phyloP scores from a whole-genome alignment of 2,113 vertebrate genomes.

The Deroptyus accipitrinus region DNA sequence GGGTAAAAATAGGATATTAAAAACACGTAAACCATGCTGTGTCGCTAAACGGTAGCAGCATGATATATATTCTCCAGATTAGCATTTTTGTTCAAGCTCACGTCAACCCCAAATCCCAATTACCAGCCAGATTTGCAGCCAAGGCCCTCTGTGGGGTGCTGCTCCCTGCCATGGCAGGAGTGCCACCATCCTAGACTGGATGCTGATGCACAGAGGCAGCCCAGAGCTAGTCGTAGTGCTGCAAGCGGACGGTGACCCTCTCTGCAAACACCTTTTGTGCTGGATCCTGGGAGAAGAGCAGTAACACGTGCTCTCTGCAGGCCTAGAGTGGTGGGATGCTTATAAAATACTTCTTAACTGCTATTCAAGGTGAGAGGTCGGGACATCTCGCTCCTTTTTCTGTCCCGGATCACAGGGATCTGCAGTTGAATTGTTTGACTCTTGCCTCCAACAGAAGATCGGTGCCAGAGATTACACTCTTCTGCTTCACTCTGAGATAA shows the following conservation, averaged over 20 bases:
- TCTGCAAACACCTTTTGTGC: neutral
- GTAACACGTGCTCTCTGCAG: neutral
- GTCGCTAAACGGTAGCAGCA: conserved; percentile 70
- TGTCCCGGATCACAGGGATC: neutral
- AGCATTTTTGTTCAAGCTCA: conserved; percentile 63
- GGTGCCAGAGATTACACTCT: neutral
- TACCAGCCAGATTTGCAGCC: conserved; percentile 16
- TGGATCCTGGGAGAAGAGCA: neutral
- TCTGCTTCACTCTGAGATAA: neutral
- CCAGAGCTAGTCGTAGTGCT: neutral
- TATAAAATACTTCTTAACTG: neutral
- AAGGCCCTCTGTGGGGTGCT: neutral
- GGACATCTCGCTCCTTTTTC: neutral
- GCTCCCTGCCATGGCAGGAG: neutral
- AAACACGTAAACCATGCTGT: conserved; percentile 71
- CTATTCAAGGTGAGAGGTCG: neutral
- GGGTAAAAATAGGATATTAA: conserved; percentile 76
- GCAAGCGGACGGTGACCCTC: neutral
- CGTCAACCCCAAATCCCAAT: conserved; percentile 43
- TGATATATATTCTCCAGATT: conserved; percentile 56
- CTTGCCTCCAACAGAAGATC: neutral
- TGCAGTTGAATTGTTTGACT: neutral
- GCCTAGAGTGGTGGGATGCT: neutral
- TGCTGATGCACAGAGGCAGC: neutral
- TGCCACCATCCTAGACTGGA: neutral